A percentile compares a stretch with the other conserved stretches of the same genome.
These are phyloP conservation scores for Phorcus lineatus DNA, from an alignment of 2,888 invertebrate species.

Conservation along the genomic window DNA sequence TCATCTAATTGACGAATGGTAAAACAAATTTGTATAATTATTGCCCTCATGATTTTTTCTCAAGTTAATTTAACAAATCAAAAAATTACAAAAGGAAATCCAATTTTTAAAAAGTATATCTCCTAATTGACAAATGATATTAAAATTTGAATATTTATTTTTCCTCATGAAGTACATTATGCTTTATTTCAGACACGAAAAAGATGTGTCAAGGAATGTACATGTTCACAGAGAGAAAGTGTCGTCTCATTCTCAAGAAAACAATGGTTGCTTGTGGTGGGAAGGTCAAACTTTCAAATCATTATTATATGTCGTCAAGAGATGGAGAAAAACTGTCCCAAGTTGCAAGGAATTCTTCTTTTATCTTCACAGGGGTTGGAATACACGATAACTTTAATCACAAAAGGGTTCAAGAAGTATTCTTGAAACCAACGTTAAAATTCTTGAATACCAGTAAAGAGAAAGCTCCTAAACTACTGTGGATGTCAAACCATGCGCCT, in stretches of 20 bases:
- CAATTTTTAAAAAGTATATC: too few species aligned
- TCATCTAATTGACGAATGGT: too few species aligned
- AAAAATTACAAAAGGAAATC: too few species aligned
- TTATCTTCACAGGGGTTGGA: conserved; percentile 34
- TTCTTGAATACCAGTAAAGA: not conserved
- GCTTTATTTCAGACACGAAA: conserved; percentile 9
- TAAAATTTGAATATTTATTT: too few species aligned
- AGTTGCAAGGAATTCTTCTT: not conserved
- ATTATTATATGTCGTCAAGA: not conserved
- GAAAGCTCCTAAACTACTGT: conserved; percentile 30
- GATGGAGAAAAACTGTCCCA: not conserved
- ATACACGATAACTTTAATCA: conserved; percentile 34
- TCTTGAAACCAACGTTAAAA: not conserved
- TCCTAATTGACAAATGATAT: too few species aligned
- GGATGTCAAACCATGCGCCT: conserved; percentile 36
- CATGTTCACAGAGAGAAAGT: conserved; percentile 36
- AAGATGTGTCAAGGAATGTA: conserved; percentile 23
- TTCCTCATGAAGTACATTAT: too few species aligned
- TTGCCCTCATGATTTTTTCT: too few species aligned
- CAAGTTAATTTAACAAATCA: too few species aligned
- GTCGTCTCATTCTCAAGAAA: conserved; percentile 15
- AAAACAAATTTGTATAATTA: too few species aligned
- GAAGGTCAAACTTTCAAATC: not conserved
- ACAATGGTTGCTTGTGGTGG: not conserved
- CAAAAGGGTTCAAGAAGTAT: not conserved